Evolutionary conservation across 2,113 vertebrate genomes (phyloP).

Genomic region (Nycticebus coucang): DNA sequence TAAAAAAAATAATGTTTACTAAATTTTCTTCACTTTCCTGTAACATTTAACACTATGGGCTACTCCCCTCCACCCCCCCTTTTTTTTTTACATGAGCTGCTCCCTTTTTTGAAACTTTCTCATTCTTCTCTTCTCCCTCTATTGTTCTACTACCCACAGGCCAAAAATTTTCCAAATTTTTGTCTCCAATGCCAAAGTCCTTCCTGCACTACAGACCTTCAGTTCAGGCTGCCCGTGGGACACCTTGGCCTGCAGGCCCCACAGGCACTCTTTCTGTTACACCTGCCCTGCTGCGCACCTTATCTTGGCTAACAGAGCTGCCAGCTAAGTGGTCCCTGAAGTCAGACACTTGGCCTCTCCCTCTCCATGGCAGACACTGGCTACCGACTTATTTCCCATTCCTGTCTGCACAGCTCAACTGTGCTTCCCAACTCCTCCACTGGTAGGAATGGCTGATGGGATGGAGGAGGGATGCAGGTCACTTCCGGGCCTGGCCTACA

Average conservation of each 20-base stretch:
- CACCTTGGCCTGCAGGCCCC: neutral
- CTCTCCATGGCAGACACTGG: neutral
- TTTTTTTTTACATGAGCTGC: neutral
- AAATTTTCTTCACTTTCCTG: too few species aligned
- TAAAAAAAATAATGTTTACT: too few species aligned
- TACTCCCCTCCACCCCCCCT: too few species aligned
- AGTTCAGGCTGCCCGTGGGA: neutral
- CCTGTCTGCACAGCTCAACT: neutral
- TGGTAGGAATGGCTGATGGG: neutral
- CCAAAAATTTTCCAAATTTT: neutral
- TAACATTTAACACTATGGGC: too few species aligned
- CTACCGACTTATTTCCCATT: neutral
- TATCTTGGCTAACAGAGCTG: neutral
- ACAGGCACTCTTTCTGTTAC: neutral
- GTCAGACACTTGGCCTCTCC: neutral
- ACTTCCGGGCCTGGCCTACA: neutral
- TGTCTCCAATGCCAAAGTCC: neutral
- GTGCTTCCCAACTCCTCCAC: neutral
- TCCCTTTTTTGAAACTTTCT: neutral
- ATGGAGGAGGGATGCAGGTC: neutral
- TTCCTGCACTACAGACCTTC: neutral
- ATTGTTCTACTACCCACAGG: neutral
- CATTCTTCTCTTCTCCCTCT: neutral
- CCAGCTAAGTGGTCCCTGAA: neutral
- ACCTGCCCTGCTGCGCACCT: neutral